Percentiles rank a stretch among this genome's conserved stretches.
Conservation (phyloP, 1,140 invertebrate species). For the Acromyrmex charruanus region DNA sequence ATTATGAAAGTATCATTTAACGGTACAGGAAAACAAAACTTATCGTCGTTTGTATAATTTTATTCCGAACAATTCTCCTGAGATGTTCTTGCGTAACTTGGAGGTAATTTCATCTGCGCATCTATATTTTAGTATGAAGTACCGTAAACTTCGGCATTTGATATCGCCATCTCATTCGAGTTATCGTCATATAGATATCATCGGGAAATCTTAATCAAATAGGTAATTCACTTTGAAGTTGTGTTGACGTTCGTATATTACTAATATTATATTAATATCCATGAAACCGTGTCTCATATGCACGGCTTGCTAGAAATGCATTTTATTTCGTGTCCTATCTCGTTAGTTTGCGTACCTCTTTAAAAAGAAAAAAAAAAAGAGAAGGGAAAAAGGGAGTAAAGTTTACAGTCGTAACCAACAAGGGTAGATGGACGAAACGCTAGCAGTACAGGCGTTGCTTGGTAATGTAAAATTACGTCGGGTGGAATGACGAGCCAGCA, state of each 20-base stretch:
- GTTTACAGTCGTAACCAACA: neutral
- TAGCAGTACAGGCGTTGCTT: neutral
- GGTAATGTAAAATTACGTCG: constrained; percentile 38
- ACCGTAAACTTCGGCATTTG: neutral
- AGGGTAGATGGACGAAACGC: neutral
- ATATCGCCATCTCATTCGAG: neutral
- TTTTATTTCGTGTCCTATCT: neutral
- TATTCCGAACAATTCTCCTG: neutral
- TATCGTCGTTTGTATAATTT: constrained; percentile 18
- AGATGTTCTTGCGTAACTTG: neutral
- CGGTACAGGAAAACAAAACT: neutral
- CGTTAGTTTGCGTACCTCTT: neutral
- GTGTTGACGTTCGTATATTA: neutral
- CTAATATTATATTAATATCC: constrained; percentile 1
- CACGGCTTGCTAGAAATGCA: neutral
- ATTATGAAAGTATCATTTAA: constrained; percentile 20
- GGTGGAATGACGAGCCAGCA: constrained; percentile 7
- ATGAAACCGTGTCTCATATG: neutral
- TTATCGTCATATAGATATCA: neutral
- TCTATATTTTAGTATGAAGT: constrained; percentile 14
- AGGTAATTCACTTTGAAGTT: constrained; percentile 12
- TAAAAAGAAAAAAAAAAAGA: neutral
- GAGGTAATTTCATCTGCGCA: constrained; percentile 13
- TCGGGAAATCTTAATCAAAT: neutral
- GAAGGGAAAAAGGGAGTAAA: neutral